Evolutionary conservation across 2,888 invertebrate species (phyloP).

Genomic region (Pyrrhosoma nymphula): DNA sequence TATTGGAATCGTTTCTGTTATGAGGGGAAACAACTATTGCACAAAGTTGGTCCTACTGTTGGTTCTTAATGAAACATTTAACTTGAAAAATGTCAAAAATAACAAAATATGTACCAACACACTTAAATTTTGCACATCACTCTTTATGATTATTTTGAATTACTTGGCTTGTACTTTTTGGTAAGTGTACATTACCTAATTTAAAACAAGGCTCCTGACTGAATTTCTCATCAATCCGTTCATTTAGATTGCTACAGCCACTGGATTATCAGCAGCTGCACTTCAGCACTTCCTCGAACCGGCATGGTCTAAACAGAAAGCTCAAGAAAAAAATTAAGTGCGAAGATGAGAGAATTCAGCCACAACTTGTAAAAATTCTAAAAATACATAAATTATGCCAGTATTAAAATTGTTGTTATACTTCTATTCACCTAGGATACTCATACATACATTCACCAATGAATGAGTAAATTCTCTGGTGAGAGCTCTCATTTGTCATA

Average conservation of each 20-base stretch:
- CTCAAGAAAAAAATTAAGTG: background rate
- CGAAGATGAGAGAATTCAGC: background rate
- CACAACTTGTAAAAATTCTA: background rate
- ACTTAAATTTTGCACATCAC: background rate
- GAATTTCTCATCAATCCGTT: background rate
- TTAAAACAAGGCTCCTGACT: background rate
- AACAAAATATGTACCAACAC: too few relatives aligned
- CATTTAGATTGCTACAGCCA: background rate
- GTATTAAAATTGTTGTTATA: too few relatives aligned
- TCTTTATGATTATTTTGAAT: background rate
- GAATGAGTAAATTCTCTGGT: too few relatives aligned
- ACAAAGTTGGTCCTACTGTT: too few relatives aligned
- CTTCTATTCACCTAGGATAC: too few relatives aligned
- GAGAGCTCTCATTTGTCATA: too few relatives aligned
- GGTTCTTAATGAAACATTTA: too few relatives aligned
- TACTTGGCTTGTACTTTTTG: background rate
- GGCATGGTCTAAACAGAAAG: background rate
- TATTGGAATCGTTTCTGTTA: too few relatives aligned
- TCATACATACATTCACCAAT: too few relatives aligned
- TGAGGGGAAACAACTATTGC: too few relatives aligned
- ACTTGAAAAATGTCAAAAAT: background rate
- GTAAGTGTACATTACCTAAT: background rate
- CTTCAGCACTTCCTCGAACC: background rate
- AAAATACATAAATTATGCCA: background rate
- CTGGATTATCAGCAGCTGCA: background rate